These are phyloP conservation scores for Catagonus wagneri DNA, from an alignment of 2,113 vertebrate species.

Conservation along the genomic window DNA sequence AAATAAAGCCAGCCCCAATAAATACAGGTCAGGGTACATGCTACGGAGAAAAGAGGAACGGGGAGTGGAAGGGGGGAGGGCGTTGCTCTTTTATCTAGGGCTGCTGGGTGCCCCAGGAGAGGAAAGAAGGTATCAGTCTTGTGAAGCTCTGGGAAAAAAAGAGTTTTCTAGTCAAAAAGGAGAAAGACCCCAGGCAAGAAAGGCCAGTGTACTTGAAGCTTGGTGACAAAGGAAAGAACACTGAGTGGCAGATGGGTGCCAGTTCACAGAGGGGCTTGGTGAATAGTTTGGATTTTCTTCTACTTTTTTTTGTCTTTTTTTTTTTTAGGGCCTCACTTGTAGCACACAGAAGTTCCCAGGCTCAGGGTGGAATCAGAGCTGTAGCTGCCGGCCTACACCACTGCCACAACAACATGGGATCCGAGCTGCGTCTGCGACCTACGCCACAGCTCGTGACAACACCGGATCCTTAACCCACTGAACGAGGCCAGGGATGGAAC, in stretches of 20 bases:
- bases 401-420: too few species aligned
- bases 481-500: too few species aligned
- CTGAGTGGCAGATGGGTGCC: neutral
- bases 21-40: neutral
- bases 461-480: too few species aligned
- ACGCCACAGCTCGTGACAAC: too few species aligned
- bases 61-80: neutral
- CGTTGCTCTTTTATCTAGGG: neutral
- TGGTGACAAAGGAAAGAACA: neutral
- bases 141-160: neutral
- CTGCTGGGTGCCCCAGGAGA: neutral
- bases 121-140: neutral
- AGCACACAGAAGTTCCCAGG: too few species aligned
- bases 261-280: neutral
- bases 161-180: neutral
- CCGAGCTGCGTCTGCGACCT: too few species aligned
- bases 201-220: neutral
- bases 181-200: neutral
- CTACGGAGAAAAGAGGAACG: neutral
- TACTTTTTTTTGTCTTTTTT: neutral
- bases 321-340: too few species aligned
- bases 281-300: neutral
- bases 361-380: too few species aligned
- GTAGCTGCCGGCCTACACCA: too few species aligned
- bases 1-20: constrained; percentile 10